Evolutionary conservation across 1,140 invertebrate species (phyloP), one percentile per base, ranked within the genome.

Genomic region (Apolygus lucorum): DNA sequence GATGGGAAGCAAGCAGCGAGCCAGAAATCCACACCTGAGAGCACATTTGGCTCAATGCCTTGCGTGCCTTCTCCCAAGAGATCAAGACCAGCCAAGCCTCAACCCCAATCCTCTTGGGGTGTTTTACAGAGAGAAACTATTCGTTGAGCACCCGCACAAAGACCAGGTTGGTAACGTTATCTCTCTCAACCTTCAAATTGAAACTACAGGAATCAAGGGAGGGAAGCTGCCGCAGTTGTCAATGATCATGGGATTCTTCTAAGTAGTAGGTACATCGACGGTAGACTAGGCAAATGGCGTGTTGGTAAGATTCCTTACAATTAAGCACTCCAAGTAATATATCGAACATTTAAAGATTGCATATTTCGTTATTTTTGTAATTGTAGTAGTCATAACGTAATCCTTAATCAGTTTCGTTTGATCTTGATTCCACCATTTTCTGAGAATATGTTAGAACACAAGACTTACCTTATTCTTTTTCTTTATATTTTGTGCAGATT

Each of bases 1-100:
- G 73, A 88, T 88, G 86, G 84, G 84, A 8, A 82, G 72, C 1
- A 76, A 75, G 65, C 67, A 86, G 2, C 81, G 90, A 64, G 87
- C 95, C 63, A 90, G 91, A 75, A 98, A 98, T 83, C 96, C 95
- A 22, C 95, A 98, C 84, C 80, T 96, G 63, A 84, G 94, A 70
- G 95, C 95, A 0, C 85, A 89, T 70, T 79, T 98, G 54, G 95
- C 95, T 0, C 93, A 96, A 79, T 90, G 88, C 66, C 78, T 98
- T 24, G 92, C 96, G 75, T 86, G 89, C 28, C 83, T 95, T 73
- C 79, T 95, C 73, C 91, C 91, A 26, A 82, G 85, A 49, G 83
- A 86, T 2, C 82, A 85, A 65, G 80, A 83, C 70, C 83, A 81
- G 52, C 77, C 83, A 1, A 79, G 78, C n/a, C 74, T 83, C 14